Conservation (phyloP, 1,140 invertebrate species). For the Microplitis demolitor region DNA sequence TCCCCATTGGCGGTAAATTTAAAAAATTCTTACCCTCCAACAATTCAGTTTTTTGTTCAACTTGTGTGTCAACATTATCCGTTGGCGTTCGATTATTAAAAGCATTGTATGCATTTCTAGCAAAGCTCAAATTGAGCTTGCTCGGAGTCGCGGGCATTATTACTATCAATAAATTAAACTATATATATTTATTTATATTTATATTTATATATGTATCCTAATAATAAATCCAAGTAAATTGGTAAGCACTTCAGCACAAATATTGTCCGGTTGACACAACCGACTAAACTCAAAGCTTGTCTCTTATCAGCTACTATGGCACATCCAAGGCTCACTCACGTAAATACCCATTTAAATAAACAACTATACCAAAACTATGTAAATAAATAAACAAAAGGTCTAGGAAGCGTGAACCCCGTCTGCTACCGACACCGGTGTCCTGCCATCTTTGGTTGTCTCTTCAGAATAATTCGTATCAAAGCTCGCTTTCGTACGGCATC, state of each 20-base stretch:
- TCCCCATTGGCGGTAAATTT: too few relatives aligned
- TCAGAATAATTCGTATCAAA: constrained; percentile 10
- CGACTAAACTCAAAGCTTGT: too few relatives aligned
- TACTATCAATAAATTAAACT: constrained; percentile 16
- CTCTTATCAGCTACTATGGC: too few relatives aligned
- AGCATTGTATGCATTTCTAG: constrained; percentile 57
- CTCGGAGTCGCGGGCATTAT: constrained; percentile 57
- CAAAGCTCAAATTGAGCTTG: constrained; percentile 56
- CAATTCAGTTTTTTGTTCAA: constrained; percentile 57
- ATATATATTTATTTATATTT: constrained; percentile 7
- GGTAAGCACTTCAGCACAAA: too few relatives aligned
- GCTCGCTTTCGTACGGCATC: not conserved
- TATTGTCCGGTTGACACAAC: too few relatives aligned
- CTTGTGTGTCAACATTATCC: constrained; percentile 47
- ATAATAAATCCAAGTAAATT: too few relatives aligned
- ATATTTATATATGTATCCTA: not conserved
- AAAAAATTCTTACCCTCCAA: constrained; percentile 52
- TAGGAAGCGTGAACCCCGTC: constrained; percentile 43
- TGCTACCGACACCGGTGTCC: constrained; percentile 60
- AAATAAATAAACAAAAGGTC: not conserved
- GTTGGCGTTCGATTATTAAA: constrained; percentile 46
- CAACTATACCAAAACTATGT: not conserved
- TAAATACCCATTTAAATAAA: not conserved
- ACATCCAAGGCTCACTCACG: too few relatives aligned
- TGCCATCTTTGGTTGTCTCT: constrained; percentile 47